A percentile compares a stretch with the other conserved stretches of the same genome.
Conservation (phyloP, 2,888 invertebrate genomes). For the Malacosoma neustria region DNA sequence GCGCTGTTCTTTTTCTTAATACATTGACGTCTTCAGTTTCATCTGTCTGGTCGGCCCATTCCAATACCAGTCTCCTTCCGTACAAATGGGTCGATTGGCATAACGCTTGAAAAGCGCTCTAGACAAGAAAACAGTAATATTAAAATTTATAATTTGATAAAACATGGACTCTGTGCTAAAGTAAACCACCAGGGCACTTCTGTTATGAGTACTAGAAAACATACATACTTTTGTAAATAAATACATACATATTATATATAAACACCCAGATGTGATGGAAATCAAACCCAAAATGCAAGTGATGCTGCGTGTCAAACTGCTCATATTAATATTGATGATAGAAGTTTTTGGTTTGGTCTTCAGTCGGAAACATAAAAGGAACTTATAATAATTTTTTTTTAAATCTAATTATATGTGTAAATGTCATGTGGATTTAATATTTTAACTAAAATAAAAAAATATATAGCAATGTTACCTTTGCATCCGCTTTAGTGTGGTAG, state of each 20-base stretch:
- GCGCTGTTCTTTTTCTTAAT: constrained; percentile 89
- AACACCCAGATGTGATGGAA: too few relatives aligned
- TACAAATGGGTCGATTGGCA: constrained; percentile 98
- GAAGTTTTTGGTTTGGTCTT: too few relatives aligned
- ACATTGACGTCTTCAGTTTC: constrained; percentile 83
- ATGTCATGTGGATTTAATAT: too few relatives aligned
- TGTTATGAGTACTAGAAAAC: too few relatives aligned
- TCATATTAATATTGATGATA: too few relatives aligned
- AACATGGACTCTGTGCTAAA: not conserved
- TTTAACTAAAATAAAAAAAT: not conserved
- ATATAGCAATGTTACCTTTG: constrained; percentile 78
- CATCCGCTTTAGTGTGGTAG: constrained; percentile 89
- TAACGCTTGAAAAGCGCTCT: constrained; percentile 94
- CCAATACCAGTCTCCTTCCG: constrained; percentile 93
- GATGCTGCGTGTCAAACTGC: too few relatives aligned
- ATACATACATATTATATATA: too few relatives aligned
- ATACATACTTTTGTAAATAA: too few relatives aligned
- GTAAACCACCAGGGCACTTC: not conserved
- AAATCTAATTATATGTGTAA: too few relatives aligned
- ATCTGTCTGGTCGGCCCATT: constrained; percentile 91
- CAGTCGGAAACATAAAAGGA: too few relatives aligned
- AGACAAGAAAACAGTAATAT: constrained; percentile 28
- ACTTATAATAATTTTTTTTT: too few relatives aligned
- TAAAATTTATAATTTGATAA: not conserved
- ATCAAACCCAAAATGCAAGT: too few relatives aligned